Evolutionary conservation across 1,140 invertebrate species (phyloP), one percentile per base, ranked within the genome.

Genomic region (Drosophila busckii): DNA sequence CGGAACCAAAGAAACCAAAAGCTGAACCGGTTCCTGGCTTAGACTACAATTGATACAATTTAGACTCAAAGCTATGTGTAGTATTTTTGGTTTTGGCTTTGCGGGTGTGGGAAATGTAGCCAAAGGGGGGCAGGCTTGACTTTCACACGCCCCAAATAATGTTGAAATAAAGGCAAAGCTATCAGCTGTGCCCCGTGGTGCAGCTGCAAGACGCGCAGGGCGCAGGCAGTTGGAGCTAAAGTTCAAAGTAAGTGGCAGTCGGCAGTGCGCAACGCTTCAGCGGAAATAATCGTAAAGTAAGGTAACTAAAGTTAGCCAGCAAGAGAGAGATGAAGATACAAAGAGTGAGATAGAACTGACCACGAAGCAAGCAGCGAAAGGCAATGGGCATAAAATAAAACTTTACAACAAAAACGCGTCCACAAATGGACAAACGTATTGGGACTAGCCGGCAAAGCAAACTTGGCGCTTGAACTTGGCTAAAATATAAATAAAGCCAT

Each of bases 401-500:
- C 69, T 65, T 80, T 61, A 80, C 75, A 69, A 59, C 69, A 63
- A 25, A 46, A 50, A 45, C 7, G 26, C 29, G 31, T 40, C 32
- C 23, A 42, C 23, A 49, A 28, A 58, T 34, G 8, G 29, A 28
- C 17, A 29, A 54, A 9, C 22, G 65, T 53, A 34, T 44, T 34
- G 45, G 46, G 54, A 61, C 60, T 60, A 50, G 45, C 44, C 59
- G 40, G 63, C 50, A 45, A 55, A 31, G 55, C 44, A 61, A 55
- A 68, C 38, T 45, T 73, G 62, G 49, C 59, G 55, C 66, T 75
- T 78, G 73, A 78, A 78, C 73, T 78, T 78, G 73, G 75, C 73
- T 78, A 73, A 78, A 78, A 82, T n/a, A n/a, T 80, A 78, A 82
- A 76, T 82, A 78, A 78, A 78, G 73, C 73, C 73, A 78, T 78